Base-by-base conservation (phyloP, 2,888 invertebrate species). In the Caenorhabditis sp. region DNA sequence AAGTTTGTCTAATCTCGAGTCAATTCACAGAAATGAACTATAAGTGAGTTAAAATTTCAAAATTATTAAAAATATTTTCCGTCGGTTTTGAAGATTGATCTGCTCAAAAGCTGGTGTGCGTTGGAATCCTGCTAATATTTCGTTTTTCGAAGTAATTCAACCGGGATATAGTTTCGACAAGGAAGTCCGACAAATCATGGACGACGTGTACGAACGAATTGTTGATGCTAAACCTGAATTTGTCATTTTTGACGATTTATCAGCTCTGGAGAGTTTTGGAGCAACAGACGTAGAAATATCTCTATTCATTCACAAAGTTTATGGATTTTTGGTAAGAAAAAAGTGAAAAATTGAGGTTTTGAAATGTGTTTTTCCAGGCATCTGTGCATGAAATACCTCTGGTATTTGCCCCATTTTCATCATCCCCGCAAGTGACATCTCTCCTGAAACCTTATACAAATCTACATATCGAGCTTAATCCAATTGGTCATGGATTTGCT, bases 41-140 rank as follows among this genome's bases (percentile, higher is more conserved):
- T 52, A 74, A 59, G 74, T 74, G 50, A 25, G 52, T 53, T 59
- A 31, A 12, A 26, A 12, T 25, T 25, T 56, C n/a, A 26, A 27
- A 7, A 7, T 4, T 10, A 25, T 38, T 43, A 50, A 43, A 25
- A 61, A 27, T 26, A 54, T 1, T 17, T 36, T 26, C 10, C 20
- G 5, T 36, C 23, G 25, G 14, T 54, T 63, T 53, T 25, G n/a
- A n/a, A 73, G 74, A 31, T 27, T 74, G 1, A 67, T 74, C 10
- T 70, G 66, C 23, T 74, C 74, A 14, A 74, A 74, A 56, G 69
- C 69, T 53, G 74, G 74, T 31, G 49, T 74, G 21, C 56, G 74
- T 21, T 74, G 74, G 74, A 61, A 31, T 38, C 50, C 67, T 1
- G 26, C 63, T 3, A 59, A 67, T 27, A 63, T 74, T 17, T 43